Base-by-base conservation (phyloP, 2,888 invertebrate species). In the Hartigia nigra region DNA sequence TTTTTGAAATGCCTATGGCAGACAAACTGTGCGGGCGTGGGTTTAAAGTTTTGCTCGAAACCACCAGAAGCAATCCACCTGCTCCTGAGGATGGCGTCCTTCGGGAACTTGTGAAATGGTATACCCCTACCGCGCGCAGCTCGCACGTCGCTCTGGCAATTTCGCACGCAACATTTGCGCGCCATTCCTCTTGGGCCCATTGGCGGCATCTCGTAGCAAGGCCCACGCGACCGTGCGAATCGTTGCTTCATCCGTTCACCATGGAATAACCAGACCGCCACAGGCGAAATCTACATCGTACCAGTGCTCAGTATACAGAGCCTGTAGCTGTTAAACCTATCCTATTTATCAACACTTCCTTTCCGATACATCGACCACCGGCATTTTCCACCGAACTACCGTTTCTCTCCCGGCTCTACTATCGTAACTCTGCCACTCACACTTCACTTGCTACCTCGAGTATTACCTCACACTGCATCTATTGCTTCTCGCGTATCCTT, bases 1-100 rank as follows among this genome's bases (percentile, higher is more conserved):
- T 95, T 94, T 85, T 95, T 93, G 90, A 96, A 96, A 91, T 96
- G 96, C 81, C 95, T 93, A 23, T 96, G 96, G 89, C 96, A 96
- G 55, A 96, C 95, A 90, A 95, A 94, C 75, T 93, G 93, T 79
- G 93, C 93, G 88, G 94, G 93, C 74, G 92, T 92, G 35, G 93
- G 93, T 84, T 93, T 93, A 81, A 93, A 93, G 80, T 93, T 93
- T 70, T 91, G 87, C 75, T 92, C 92, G 76, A 94, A 93, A 55
- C 93, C 94, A 86, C 95, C 95, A 85, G 94, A 93, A n/a, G 92
- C 91, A 78, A 95, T 92, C 96, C 96, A 96, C 89, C 93, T 93
- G 76, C 93, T 92, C 78, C 94, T 92, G 79, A 95, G 92, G 79
- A 92, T 92, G 35, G 92, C 88, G 88, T 95, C 94, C 89, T 94